phyloP scores from a whole-genome alignment of 2,797 vertebrate species.

The Danio choprae region DNA sequence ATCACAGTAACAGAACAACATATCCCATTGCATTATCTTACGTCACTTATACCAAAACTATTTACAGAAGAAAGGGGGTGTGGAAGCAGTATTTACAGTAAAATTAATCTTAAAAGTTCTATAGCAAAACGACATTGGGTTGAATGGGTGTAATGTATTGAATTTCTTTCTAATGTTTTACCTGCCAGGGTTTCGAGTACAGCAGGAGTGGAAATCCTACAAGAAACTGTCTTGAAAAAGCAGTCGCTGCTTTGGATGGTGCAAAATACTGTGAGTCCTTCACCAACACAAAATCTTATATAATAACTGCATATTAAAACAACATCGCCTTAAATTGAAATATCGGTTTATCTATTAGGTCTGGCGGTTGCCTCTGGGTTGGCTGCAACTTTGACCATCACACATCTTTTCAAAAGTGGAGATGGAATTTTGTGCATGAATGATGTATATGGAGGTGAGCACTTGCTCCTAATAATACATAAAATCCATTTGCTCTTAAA shows the following conservation, averaged over 20 bases:
- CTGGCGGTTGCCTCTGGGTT: conserved; percentile 90
- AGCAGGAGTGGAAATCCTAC: conserved; percentile 94
- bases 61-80: too few relatives aligned
- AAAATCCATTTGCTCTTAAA: neutral
- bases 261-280: conserved; percentile 88
- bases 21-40: too few relatives aligned
- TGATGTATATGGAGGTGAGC: conserved; percentile 92
- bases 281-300: neutral
- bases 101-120: too few relatives aligned
- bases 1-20: too few relatives aligned
- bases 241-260: conserved; percentile 88
- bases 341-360: conserved; percentile 71
- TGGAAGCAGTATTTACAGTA: too few relatives aligned
- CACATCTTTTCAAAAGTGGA: conserved; percentile 87
- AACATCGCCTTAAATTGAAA: neutral
- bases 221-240: conserved; percentile 89
- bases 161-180: neutral
- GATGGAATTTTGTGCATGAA: conserved; percentile 89
- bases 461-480: neutral
- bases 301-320: neutral
- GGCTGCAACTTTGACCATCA: conserved; percentile 86
- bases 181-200: conserved; percentile 88
- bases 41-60: too few relatives aligned
- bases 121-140: too few relatives aligned
- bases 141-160: too few relatives aligned